Conservation (phyloP, 2,797 vertebrate genomes). For the Pogoniulus pusillus region DNA sequence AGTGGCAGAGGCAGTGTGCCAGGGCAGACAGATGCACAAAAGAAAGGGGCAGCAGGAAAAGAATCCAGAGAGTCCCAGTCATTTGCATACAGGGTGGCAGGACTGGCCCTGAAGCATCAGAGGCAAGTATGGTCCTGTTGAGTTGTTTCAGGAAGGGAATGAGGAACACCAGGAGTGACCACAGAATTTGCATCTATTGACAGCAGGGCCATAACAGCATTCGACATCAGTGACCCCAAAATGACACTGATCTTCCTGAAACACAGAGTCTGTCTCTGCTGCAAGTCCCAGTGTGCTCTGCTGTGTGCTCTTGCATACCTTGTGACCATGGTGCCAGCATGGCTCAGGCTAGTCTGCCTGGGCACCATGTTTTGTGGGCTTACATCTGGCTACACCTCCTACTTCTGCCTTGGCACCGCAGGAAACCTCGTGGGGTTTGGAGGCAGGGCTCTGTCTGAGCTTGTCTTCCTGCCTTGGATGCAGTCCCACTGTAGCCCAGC, state of each 20-base stretch:
- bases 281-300: not conserved
- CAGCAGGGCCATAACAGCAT: not conserved
- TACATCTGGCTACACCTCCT: accelerated
- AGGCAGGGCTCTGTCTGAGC: not conserved
- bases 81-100: not conserved
- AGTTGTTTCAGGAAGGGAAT: not conserved
- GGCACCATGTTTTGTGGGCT: not conserved
- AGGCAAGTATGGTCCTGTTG: not conserved
- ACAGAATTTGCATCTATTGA: not conserved
- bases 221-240: not conserved
- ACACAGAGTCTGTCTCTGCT: not conserved
- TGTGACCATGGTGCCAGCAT: accelerated
- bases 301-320: accelerated
- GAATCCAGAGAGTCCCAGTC: not conserved
- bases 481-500: not conserved
- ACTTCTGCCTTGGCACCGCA: not conserved
- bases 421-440: not conserved
- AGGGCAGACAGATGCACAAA: accelerated
- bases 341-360: not conserved
- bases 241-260: accelerated
- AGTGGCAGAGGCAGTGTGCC: not conserved
- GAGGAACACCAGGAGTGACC: not conserved
- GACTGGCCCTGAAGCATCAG: not conserved
- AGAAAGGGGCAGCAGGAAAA: not conserved
- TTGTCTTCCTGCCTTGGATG: not conserved